Percentiles rank a stretch among this genome's conserved stretches.
Evolutionary conservation across 1,140 invertebrate genomes (phyloP).

Genomic region (Orchesella cincta): DNA sequence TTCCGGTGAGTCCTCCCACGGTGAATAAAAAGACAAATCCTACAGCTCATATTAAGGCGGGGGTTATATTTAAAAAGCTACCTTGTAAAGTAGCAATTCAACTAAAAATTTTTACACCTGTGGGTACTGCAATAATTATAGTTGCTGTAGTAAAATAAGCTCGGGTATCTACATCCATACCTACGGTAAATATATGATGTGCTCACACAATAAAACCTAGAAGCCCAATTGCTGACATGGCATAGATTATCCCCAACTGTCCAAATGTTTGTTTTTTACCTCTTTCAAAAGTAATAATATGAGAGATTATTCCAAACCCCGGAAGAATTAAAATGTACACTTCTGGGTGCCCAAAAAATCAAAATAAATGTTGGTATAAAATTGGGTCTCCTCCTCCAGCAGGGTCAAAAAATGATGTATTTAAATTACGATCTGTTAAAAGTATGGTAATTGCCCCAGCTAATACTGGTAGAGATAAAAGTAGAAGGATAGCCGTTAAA

Average conservation of each 20-base stretch:
- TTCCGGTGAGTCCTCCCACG: constrained; percentile 65
- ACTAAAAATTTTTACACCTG: constrained; percentile 70
- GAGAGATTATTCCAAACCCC: constrained; percentile 57
- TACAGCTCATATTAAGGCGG: constrained; percentile 64
- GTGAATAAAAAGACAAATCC: constrained; percentile 74
- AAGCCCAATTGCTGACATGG: constrained; percentile 57
- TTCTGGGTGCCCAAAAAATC: constrained; percentile 66
- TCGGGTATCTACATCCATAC: constrained; percentile 71
- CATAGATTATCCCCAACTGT: constrained; percentile 56
- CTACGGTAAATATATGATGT: constrained; percentile 73
- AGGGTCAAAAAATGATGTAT: constrained; percentile 60
- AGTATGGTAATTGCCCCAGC: constrained; percentile 74
- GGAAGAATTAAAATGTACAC: constrained; percentile 71
- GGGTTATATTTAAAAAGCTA: constrained; percentile 60
- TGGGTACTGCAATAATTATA: constrained; percentile 71
- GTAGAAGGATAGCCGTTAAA: constrained; percentile 68
- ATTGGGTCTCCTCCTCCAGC: constrained; percentile 59
- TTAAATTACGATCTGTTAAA: constrained; percentile 61
- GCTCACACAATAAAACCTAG: constrained; percentile 70
- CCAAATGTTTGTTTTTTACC: constrained; percentile 55
- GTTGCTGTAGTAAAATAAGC: constrained; percentile 73
- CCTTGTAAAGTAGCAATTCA: constrained; percentile 64
- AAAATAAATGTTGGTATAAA: constrained; percentile 63
- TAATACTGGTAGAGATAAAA: constrained; percentile 69
- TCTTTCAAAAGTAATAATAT: constrained; percentile 53